Evolutionary conservation across 1,140 invertebrate genomes (phyloP), one percentile per base, ranked within the genome.

Genomic region (Hormaphis cornu): DNA sequence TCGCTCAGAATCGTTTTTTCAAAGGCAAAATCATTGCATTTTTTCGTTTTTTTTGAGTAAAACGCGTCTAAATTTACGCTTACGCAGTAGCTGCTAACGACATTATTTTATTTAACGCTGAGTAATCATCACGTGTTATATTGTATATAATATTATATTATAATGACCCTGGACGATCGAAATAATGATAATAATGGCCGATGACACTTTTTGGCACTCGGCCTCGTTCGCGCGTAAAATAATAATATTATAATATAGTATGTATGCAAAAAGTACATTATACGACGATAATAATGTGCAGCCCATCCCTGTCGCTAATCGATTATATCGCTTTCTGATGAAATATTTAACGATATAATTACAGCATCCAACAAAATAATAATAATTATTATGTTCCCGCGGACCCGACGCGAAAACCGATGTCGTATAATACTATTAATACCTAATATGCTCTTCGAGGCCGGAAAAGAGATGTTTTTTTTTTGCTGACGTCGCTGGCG

Each of bases 331-430:
- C 1, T 20, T 30, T n/a, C 9, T 20, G 52, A 33, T 20, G 28
- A 18, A 54, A 33, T 54, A 54, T 35, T 35, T 35, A 35, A 35
- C 52, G 52, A 54, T 35, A n/a, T n/a, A 54, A 54, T 54, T 20
- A 54, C 30, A 6, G 20, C 10, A 30, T 54, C 52, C 12, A 30
- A 30, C n/a, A n/a, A 53, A 53, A 8, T 9, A 6, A 33, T 33
- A 33, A 4, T 33, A 10, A 12, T 18, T 8, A 18, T 9, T 28
- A 14, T 53, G 28, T 9, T 18, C 16, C 10, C 52, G n/a, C 12
- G 28, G 52, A 53, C 28, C 52, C 33, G 28, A 30, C 28, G 24
- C 16, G n/a, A 53, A n/a, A n/a, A 53, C 52, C n/a, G 52, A 18
- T 53, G 52, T 53, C 12, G 52, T 14, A 48, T 22, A 14, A 16